Conservation (phyloP, 2,888 invertebrate species). For the Gandaritis pyraliata region DNA sequence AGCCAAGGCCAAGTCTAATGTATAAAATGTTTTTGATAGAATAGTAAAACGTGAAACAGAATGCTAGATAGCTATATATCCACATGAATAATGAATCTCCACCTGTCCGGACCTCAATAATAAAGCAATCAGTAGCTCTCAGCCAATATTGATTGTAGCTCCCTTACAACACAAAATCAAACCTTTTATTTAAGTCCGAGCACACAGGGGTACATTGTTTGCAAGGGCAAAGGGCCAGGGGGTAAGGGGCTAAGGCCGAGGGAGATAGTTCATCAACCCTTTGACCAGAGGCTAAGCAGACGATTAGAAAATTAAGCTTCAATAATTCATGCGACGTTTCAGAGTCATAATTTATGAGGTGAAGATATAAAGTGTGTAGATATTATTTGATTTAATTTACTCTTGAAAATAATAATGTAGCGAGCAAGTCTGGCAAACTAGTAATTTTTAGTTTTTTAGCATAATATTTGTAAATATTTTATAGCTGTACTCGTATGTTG, state of each 20-base stretch:
- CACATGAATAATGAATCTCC: conserved; percentile 10
- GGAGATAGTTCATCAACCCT: conserved; percentile 82
- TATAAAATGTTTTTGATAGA: too few relatives aligned
- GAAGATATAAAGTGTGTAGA: conserved; percentile 1
- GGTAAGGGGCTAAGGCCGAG: conserved; percentile 40
- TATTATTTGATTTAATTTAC: neutral
- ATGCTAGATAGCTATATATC: neutral
- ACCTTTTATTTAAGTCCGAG: conserved; percentile 83
- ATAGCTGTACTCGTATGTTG: too few relatives aligned
- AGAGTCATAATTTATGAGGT: conserved; percentile 27
- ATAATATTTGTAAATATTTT: too few relatives aligned
- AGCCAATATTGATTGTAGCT: conserved; percentile 76
- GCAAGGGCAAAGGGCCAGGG: conserved; percentile 45
- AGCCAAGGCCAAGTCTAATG: too few relatives aligned
- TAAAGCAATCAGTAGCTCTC: conserved; percentile 77
- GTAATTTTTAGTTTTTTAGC: too few relatives aligned
- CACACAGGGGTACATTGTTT: conserved; percentile 67
- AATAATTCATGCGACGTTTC: conserved; percentile 51
- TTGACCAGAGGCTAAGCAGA: conserved; percentile 74
- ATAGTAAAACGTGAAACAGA: too few relatives aligned
- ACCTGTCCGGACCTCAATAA: conserved; percentile 41
- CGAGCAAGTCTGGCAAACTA: too few relatives aligned
- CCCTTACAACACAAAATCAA: conserved; percentile 84
- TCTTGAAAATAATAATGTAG: neutral
- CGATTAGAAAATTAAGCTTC: conserved; percentile 59